These are phyloP conservation scores for Rapana venosa DNA, from an alignment of 2,888 invertebrate genomes.

Conservation along the genomic window DNA sequence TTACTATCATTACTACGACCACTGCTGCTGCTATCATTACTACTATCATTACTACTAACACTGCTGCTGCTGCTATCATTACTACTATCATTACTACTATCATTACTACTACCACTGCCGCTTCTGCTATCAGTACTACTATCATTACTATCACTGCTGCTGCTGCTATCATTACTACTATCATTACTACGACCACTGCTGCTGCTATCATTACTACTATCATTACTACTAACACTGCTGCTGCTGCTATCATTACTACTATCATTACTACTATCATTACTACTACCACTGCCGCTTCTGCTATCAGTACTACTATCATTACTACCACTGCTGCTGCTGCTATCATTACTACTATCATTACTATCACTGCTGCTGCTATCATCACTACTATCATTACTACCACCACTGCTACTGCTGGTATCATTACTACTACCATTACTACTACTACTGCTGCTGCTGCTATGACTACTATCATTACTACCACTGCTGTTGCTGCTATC, in stretches of 20 bases:
- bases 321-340: no score
- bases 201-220: conserved; percentile 38
- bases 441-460: no score
- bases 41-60: not conserved
- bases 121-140: not conserved
- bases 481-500: no score
- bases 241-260: conserved; percentile 32
- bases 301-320: no score
- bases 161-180: conserved; percentile 36
- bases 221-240: conserved; percentile 36
- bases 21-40: not conserved
- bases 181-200: conserved; percentile 33
- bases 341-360: no score
- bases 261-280: not conserved
- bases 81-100: conserved; percentile 35
- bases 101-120: conserved; percentile 36
- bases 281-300: no score
- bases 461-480: no score
- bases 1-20: not conserved
- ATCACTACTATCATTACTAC: no score
- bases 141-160: not conserved
- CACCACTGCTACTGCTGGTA: no score
- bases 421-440: no score
- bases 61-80: not conserved
- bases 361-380: no score